These are phyloP conservation scores for Resseliella maxima DNA, from an alignment of 2,888 invertebrate species.

Conservation along the genomic window DNA sequence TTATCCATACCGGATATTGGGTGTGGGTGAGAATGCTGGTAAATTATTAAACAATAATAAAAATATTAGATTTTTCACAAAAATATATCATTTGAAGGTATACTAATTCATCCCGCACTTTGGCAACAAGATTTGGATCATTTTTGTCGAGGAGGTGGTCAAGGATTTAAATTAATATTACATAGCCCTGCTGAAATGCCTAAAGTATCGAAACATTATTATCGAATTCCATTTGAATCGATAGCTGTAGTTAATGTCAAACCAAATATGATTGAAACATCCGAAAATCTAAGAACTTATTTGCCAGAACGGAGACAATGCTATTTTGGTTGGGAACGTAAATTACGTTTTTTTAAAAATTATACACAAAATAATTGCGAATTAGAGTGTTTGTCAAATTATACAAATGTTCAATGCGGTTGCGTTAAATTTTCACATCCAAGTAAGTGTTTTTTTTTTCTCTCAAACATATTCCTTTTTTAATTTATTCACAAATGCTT, in stretches of 20 bases:
- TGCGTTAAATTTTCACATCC: constrained; percentile 81
- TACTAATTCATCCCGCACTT: background rate
- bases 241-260: constrained; percentile 77
- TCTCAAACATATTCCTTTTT: too few relatives aligned
- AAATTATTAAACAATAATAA: background rate
- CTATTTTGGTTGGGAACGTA: constrained; percentile 73
- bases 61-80: constrained; percentile 66
- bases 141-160: constrained; percentile 77
- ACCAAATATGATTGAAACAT: constrained; percentile 82
- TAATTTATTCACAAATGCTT: background rate
- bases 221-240: constrained; percentile 76
- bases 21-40: too few relatives aligned
- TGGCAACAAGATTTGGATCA: constrained; percentile 72
- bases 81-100: background rate
- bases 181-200: constrained; percentile 76
- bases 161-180: constrained; percentile 73
- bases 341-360: constrained; percentile 68
- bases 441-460: too few relatives aligned
- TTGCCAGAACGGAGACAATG: constrained; percentile 69
- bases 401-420: constrained; percentile 72
- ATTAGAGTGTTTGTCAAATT: constrained; percentile 78
- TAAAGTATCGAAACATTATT: constrained; percentile 75
- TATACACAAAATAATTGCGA: constrained; percentile 68
- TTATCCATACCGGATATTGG: too few relatives aligned
- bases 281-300: constrained; percentile 69